phyloP scores from a whole-genome alignment of 2,113 vertebrate species.

The Poecile atricapillus region DNA sequence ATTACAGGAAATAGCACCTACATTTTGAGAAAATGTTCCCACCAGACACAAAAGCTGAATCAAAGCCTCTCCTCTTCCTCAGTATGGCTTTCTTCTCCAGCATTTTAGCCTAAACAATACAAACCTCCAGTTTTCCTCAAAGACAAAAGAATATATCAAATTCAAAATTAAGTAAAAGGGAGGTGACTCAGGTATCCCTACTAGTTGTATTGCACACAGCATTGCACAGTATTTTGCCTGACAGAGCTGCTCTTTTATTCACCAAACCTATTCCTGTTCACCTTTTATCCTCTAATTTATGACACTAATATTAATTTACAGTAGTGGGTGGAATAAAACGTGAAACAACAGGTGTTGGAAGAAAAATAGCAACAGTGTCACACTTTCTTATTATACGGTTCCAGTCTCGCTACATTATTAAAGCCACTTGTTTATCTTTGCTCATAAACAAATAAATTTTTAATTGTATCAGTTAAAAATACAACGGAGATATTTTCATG shows the following conservation, averaged over 20 bases:
- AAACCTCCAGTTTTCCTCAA: not conserved
- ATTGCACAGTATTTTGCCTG: not conserved
- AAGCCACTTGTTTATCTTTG: not conserved
- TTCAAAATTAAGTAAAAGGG: not conserved
- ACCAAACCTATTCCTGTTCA: not conserved
- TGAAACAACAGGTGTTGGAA: not conserved
- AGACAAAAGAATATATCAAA: not conserved
- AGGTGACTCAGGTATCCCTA: not conserved
- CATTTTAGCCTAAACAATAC: constrained; percentile 31
- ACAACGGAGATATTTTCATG: not conserved
- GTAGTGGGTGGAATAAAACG: not conserved
- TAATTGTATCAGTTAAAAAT: not conserved
- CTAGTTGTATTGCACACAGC: not conserved
- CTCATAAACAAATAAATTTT: not conserved
- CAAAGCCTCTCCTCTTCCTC: constrained; percentile 43
- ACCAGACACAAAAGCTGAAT: constrained; percentile 56
- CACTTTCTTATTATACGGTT: not conserved
- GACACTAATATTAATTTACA: not conserved
- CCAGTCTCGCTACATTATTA: not conserved
- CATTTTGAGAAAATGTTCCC: constrained; percentile 68
- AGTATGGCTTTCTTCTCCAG: not conserved
- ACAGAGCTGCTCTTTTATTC: not conserved
- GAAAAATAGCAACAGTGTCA: not conserved
- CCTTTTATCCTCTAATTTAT: not conserved
- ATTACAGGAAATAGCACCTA: constrained; percentile 74